These are phyloP conservation scores for Maccullochella peelii DNA, from an alignment of 2,113 vertebrate genomes.

Conservation along the genomic window DNA sequence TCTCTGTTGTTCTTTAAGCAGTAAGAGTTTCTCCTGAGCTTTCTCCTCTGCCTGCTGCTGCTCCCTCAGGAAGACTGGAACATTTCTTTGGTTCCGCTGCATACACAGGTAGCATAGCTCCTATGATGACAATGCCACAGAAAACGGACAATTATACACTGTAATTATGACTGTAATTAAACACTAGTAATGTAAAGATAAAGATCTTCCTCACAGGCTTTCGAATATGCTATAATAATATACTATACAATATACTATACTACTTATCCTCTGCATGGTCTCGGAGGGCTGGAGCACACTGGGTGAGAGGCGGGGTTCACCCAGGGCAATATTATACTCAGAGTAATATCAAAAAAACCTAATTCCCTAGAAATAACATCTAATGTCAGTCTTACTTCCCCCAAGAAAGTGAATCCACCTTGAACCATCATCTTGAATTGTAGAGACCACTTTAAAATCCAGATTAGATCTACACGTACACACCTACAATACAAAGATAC, in stretches of 20 bases:
- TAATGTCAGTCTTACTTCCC: neutral
- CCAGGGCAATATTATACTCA: neutral
- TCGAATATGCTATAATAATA: no score
- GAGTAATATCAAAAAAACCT: neutral
- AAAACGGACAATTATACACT: neutral
- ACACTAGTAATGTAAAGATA: neutral
- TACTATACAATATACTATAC: neutral
- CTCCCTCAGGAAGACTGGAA: conserved; percentile 71
- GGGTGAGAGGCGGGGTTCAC: neutral
- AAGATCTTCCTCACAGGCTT: neutral
- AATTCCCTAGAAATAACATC: neutral
- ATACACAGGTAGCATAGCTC: conserved; percentile 89
- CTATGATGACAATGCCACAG: conserved; percentile 62
- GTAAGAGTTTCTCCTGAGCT: conserved; percentile 78
- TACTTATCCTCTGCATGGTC: neutral
- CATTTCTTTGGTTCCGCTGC: conserved; percentile 84
- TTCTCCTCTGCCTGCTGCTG: conserved; percentile 79
- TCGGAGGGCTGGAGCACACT: neutral
- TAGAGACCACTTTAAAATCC: neutral
- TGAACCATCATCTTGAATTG: neutral
- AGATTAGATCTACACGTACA: neutral
- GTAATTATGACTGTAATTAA: neutral
- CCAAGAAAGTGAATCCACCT: neutral
- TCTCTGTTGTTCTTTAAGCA: conserved; percentile 79
- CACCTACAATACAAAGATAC: neutral